Evolutionary conservation across 2,113 vertebrate genomes (phyloP).

Genomic region (Trinectes maculatus): DNA sequence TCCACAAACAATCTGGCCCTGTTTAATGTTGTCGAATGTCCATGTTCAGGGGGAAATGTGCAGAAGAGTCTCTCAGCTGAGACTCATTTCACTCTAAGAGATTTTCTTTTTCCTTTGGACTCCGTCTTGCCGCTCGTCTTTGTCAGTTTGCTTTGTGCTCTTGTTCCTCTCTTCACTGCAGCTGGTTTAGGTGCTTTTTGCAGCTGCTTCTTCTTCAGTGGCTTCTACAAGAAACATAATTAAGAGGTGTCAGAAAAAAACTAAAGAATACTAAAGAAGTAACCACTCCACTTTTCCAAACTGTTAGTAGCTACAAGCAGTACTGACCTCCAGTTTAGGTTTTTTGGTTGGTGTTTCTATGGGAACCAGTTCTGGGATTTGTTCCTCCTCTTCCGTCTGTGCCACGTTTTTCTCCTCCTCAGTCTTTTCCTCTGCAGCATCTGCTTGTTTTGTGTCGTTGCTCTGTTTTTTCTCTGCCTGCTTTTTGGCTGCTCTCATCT

Average conservation of each 20-base stretch:
- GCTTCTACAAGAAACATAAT: constrained; percentile 30
- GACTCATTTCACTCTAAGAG: constrained; percentile 56
- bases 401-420: too few species aligned
- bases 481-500: constrained; percentile 32
- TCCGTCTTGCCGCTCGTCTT: constrained; percentile 47
- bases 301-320: background rate
- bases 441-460: background rate
- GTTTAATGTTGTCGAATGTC: constrained; percentile 32
- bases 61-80: background rate
- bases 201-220: constrained; percentile 55
- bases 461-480: background rate
- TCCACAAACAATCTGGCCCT: background rate
- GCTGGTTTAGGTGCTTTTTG: constrained; percentile 55
- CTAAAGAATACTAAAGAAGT: too few species aligned
- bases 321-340: constrained; percentile 73
- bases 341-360: constrained; percentile 73
- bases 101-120: constrained; percentile 60
- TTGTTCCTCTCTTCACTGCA: constrained; percentile 38
- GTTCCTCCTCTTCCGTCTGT: constrained; percentile 65
- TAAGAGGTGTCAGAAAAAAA: too few species aligned
- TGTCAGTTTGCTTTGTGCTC: constrained; percentile 30
- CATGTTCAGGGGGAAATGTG: background rate
- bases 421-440: background rate
- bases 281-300: too few species aligned
- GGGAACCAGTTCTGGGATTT: constrained; percentile 81